Evolutionary conservation across 2,888 invertebrate genomes (phyloP).

Genomic region (Neoscelio sp.): DNA sequence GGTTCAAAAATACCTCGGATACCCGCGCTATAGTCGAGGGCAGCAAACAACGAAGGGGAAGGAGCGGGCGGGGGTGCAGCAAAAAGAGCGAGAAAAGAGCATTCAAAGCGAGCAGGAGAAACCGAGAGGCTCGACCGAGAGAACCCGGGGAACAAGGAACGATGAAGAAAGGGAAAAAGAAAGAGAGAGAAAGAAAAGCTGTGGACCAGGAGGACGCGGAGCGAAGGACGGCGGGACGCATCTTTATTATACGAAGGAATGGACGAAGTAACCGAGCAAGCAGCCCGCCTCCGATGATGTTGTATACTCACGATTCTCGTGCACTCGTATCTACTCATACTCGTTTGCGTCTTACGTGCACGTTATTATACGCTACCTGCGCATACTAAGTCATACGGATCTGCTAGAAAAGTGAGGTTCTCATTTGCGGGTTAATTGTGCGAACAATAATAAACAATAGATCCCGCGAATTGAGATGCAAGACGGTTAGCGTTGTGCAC

Average conservation of each 20-base stretch:
- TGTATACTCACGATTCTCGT: constrained; percentile 74
- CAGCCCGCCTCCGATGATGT: constrained; percentile 78
- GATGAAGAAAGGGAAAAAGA: constrained; percentile 35
- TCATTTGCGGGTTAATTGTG: constrained; percentile 52
- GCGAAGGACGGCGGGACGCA: constrained; percentile 76
- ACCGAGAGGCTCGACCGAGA: constrained; percentile 39
- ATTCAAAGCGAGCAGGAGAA: constrained; percentile 39
- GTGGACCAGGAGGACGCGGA: constrained; percentile 41
- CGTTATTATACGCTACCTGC: constrained; percentile 68
- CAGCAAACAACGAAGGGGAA: constrained; percentile 65
- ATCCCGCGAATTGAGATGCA: not conserved
- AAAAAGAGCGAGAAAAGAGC: constrained; percentile 68
- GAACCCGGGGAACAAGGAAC: constrained; percentile 2
- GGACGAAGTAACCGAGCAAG: constrained; percentile 76
- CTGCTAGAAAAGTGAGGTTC: constrained; percentile 13
- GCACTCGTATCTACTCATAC: constrained; percentile 58
- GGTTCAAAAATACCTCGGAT: constrained; percentile 83
- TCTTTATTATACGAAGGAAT: constrained; percentile 81
- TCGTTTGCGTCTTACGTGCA: constrained; percentile 66
- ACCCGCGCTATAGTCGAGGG: constrained; percentile 77
- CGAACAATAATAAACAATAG: constrained; percentile 29
- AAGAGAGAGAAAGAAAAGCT: constrained; percentile 58
- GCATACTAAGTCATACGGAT: constrained; percentile 53
- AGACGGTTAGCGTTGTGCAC: not conserved
- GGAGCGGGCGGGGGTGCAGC: constrained; percentile 63